These are phyloP conservation scores for Peromyscus californicus DNA, from an alignment of 2,113 vertebrate genomes.

Conservation along the genomic window DNA sequence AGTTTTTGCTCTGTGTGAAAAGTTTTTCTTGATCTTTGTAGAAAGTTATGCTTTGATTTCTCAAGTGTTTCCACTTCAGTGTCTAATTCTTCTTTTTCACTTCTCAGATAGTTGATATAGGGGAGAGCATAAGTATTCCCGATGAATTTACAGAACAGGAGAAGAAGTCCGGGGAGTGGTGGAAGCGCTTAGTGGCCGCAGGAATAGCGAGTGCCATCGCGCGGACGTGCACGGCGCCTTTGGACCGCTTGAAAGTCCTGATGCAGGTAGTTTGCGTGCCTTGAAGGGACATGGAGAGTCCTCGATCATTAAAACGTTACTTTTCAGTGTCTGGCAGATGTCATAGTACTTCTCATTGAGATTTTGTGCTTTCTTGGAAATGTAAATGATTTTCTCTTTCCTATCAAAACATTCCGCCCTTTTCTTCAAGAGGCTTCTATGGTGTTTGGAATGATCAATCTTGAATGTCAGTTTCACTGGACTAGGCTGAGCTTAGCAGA, in stretches of 20 bases:
- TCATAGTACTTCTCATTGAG: slow-evolving; percentile 10
- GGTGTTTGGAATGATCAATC: background rate
- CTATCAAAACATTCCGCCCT: slow-evolving; percentile 12
- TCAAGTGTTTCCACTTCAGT: background rate
- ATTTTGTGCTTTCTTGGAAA: background rate
- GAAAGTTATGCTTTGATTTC: slow-evolving; percentile 12
- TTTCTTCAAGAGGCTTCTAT: background rate
- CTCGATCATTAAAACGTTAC: background rate
- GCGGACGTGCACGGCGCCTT: slow-evolving; percentile 92
- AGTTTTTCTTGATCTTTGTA: background rate
- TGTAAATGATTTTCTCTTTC: slow-evolving; percentile 20
- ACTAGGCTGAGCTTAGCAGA: background rate
- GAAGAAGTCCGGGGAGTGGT: slow-evolving; percentile 92
- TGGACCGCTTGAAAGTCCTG: slow-evolving; percentile 95
- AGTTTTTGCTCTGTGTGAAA: background rate
- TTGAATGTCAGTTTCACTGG: background rate
- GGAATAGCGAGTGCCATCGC: slow-evolving; percentile 92
- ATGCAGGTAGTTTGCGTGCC: slow-evolving; percentile 91
- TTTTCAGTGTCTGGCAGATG: background rate
- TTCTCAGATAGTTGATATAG: slow-evolving; percentile 94
- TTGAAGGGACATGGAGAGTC: background rate
- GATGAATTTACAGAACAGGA: slow-evolving; percentile 96
- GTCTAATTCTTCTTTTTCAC: slow-evolving; percentile 43
- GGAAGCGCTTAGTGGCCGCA: slow-evolving; percentile 92
- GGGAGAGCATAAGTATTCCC: slow-evolving; percentile 94